phyloP scores from a whole-genome alignment of 2,113 vertebrate species.

The Tupaia chinensis region DNA sequence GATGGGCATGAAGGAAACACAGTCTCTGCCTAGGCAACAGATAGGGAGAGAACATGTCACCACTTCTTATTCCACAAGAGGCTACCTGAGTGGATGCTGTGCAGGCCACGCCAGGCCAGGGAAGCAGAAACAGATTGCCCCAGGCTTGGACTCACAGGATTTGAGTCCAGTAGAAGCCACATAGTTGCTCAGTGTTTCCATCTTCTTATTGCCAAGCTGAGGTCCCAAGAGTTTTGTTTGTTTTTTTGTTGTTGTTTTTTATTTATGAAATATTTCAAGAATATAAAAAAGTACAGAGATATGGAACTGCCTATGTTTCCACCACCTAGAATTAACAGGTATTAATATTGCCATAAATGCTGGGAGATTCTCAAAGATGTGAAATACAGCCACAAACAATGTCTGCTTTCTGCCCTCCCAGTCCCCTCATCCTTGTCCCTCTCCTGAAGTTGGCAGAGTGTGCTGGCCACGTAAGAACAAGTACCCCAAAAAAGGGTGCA shows the following conservation, averaged over 20 bases:
- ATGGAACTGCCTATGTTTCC: too few relatives aligned
- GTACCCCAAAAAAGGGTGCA: background rate
- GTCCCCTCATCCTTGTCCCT: rapidly evolving
- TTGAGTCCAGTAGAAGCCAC: background rate
- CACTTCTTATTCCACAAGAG: too few relatives aligned
- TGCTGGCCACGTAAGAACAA: too few relatives aligned
- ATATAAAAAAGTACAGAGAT: background rate
- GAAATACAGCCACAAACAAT: background rate
- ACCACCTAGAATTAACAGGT: background rate
- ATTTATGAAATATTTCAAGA: background rate
- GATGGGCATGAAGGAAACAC: background rate
- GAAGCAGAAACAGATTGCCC: background rate
- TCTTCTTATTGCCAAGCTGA: background rate
- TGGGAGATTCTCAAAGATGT: background rate
- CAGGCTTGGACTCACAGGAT: too few relatives aligned
- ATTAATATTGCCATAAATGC: background rate
- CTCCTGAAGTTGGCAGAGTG: background rate
- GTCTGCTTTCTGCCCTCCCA: background rate
- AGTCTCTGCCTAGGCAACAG: background rate
- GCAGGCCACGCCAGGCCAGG: background rate
- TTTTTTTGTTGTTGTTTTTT: background rate
- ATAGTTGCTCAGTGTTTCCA: background rate
- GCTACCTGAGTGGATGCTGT: background rate
- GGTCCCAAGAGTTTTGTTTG: background rate
- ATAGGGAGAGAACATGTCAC: background rate